Evolutionary conservation across 2,888 invertebrate species (phyloP).

Genomic region (Kuschelorhynchus macadamiae): DNA sequence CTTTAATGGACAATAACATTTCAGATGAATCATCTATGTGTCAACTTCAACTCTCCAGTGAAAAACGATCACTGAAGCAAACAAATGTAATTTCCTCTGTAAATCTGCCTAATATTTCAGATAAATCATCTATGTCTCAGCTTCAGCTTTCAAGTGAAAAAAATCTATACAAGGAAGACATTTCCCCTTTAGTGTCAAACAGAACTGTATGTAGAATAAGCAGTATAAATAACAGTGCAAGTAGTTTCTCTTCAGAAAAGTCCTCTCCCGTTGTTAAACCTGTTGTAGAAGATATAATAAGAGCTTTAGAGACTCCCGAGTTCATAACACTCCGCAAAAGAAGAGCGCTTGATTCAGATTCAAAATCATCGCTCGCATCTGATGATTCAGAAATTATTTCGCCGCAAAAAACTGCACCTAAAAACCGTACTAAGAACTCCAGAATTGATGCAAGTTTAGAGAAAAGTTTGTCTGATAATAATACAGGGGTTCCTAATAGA

Average conservation of each 20-base stretch:
- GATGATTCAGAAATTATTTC: conserved; percentile 38
- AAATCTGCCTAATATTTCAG: not conserved
- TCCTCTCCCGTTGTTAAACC: too few species aligned
- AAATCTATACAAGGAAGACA: too few species aligned
- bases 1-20: too few species aligned
- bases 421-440: not conserved
- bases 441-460: not conserved
- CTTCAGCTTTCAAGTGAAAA: not conserved
- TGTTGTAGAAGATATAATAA: not conserved
- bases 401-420: conserved; percentile 6
- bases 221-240: too few species aligned
- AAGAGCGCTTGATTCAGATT: not conserved
- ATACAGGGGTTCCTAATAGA: not conserved
- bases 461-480: not conserved
- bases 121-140: not conserved
- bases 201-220: too few species aligned
- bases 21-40: not conserved
- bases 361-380: conserved; percentile 1
- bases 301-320: conserved; percentile 7
- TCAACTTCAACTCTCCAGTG: not conserved
- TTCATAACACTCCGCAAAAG: conserved; percentile 5
- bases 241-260: too few species aligned
- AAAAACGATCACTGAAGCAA: too few species aligned
- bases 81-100: too few species aligned
- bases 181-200: too few species aligned